phyloP scores from a whole-genome alignment of 1,140 invertebrate species.

The Caenorhabditis elegans region WBcel235 BX284605.5:5680501-5681000 shows the following conservation, averaged over 20 bases:
- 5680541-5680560: background rate
- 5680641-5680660: slow-evolving; percentile 47
- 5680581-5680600: background rate
- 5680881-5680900: slow-evolving; percentile 7
- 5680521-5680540: background rate
- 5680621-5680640: background rate
- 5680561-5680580: background rate
- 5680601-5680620: background rate
- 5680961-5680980: background rate
- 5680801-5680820: background rate
- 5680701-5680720: slow-evolving; percentile 15
- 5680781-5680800: background rate
- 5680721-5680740: background rate
- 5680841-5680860: slow-evolving; percentile 31
- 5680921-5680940: background rate
- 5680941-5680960: too few species aligned
- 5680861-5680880: slow-evolving; percentile 40
- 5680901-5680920: slow-evolving; percentile 32
- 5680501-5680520: background rate
- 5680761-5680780: slow-evolving; percentile 1
- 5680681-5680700: slow-evolving; percentile 34
- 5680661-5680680: slow-evolving; percentile 37
- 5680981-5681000: too few species aligned
- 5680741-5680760: slow-evolving; percentile 29
- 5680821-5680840: background rate